phyloP scores from a whole-genome alignment of 92 coral and sea anemone species.

The Porites lobata region DNA sequence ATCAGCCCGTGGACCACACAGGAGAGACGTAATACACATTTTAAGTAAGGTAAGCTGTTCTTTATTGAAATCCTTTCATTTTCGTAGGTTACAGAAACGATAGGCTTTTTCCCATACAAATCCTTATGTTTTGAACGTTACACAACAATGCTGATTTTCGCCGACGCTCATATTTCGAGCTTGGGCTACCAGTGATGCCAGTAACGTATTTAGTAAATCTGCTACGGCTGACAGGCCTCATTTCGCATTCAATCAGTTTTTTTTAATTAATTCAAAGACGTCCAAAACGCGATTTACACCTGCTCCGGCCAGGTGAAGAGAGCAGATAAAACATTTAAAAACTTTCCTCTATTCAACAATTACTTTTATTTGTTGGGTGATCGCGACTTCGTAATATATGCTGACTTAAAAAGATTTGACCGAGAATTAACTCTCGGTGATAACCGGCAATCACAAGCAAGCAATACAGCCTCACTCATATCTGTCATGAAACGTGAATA shows the following conservation, averaged over 20 bases:
- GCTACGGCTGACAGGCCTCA: background rate
- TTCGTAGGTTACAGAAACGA: no score
- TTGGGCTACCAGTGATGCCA: no score
- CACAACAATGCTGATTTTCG: no score
- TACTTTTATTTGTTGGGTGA: constrained; percentile 2
- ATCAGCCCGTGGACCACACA: no score
- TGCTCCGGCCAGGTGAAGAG: constrained; percentile 16
- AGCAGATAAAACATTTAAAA: constrained; percentile 8
- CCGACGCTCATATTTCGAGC: no score
- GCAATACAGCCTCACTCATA: background rate
- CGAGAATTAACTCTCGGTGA: background rate
- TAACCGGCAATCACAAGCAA: background rate
- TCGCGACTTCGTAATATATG: constrained; percentile 19
- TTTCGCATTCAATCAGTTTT: background rate
- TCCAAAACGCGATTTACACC: constrained; percentile 10
- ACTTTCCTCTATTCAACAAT: background rate
- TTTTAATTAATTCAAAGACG: constrained; percentile 10
- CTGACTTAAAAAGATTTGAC: constrained; percentile 15
- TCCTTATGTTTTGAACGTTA: no score
- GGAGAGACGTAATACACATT: no score
- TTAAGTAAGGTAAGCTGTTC: no score
- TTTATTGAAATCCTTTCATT: no score
- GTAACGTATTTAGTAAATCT: no score
- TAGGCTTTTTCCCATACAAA: no score
- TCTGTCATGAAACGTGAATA: background rate